Percentiles rank a stretch among this genome's conserved stretches.
Conservation (phyloP, 2,888 invertebrate species). For the Pyrrhopygopsis socrates region DNA sequence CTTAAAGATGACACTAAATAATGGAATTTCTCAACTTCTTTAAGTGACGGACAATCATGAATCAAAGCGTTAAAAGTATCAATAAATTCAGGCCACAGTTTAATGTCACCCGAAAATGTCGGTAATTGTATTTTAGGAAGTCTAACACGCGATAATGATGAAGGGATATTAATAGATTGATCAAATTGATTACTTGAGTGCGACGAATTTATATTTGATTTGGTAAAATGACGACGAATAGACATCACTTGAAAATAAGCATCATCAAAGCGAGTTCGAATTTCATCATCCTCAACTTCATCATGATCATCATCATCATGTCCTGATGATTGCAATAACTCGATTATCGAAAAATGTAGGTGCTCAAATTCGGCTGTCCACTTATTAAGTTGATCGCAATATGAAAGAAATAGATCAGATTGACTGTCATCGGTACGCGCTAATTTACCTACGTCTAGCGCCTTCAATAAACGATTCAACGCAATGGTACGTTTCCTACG, state of each 20-base stretch:
- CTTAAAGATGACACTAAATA: conserved; percentile 35
- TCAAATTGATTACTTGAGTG: not conserved
- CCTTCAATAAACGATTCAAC: conserved; percentile 19
- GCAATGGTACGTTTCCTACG: conserved; percentile 9
- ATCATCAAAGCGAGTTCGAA: not conserved
- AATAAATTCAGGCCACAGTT: conserved; percentile 41
- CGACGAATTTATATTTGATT: not conserved
- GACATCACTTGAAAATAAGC: not conserved
- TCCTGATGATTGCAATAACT: not conserved
- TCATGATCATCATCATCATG: not conserved
- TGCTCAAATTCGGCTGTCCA: not conserved
- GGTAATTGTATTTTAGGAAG: conserved; percentile 42
- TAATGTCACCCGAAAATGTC: conserved; percentile 39
- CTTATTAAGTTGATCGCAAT: not conserved
- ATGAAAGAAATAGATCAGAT: not conserved
- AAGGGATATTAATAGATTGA: not conserved
- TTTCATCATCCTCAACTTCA: not conserved
- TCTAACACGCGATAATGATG: not conserved
- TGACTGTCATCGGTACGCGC: not conserved
- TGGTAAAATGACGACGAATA: not conserved
- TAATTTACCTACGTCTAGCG: not conserved
- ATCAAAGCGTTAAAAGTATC: conserved; percentile 40
- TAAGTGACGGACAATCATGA: conserved; percentile 23
- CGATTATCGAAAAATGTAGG: not conserved
- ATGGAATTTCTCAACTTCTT: conserved; percentile 43